phyloP scores from a whole-genome alignment of 2,113 vertebrate genomes.

The Acinonyx jubatus region DNA sequence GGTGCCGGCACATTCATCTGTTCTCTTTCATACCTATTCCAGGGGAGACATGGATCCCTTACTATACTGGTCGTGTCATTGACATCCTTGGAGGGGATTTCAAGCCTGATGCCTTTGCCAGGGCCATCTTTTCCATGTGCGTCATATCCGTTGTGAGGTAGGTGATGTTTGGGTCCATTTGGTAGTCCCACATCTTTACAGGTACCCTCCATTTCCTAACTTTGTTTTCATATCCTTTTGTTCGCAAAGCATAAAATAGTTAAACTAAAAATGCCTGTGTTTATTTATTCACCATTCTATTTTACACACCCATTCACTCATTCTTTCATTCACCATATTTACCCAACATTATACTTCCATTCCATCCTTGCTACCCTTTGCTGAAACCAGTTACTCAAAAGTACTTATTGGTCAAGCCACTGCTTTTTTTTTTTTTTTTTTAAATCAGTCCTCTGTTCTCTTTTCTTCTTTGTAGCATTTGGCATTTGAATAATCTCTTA shows the following conservation, averaged over 20 bases:
- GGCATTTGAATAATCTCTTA: background rate
- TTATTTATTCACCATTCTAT: background rate
- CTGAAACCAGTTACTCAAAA: background rate
- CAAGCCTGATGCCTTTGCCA: slow-evolving; percentile 63
- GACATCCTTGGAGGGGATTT: slow-evolving; percentile 73
- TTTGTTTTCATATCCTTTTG: background rate
- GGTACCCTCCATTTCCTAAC: background rate
- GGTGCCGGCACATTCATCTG: accelerated
- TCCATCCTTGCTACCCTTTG: background rate
- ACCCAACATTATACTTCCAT: too few relatives aligned
- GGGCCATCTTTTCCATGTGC: slow-evolving; percentile 70
- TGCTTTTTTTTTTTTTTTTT: too few relatives aligned
- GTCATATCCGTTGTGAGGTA: slow-evolving; percentile 67
- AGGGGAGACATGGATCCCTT: slow-evolving; percentile 70
- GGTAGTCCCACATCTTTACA: background rate
- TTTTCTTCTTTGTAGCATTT: background rate
- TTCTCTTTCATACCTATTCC: background rate
- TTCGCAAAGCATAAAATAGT: background rate
- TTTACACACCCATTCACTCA: too few relatives aligned
- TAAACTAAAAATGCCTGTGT: background rate
- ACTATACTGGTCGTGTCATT: slow-evolving; percentile 67
- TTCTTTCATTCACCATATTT: background rate
- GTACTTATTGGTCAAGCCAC: too few relatives aligned
- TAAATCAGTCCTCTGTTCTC: background rate
- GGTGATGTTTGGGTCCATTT: background rate